Evolutionary conservation across 2,113 vertebrate species (phyloP).

Genomic region (Rhinoderma darwinii): DNA sequence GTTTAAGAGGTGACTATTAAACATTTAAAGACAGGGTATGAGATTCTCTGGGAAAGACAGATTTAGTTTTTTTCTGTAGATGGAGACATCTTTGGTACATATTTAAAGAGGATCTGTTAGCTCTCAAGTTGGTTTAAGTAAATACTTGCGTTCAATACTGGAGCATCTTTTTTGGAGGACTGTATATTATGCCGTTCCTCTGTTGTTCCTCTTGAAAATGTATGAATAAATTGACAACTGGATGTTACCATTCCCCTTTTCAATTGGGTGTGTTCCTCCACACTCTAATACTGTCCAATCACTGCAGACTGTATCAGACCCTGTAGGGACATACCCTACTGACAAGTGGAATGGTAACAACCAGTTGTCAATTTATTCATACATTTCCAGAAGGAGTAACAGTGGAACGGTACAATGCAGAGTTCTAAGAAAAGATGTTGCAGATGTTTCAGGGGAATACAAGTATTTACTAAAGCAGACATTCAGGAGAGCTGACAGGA

Average conservation of each 20-base stretch:
- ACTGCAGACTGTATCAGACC: neutral
- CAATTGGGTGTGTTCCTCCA: neutral
- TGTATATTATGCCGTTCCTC: no score
- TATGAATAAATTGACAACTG: no score
- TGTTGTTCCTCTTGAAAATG: no score
- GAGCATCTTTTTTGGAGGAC: no score
- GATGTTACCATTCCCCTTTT: neutral
- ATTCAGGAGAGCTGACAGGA: neutral
- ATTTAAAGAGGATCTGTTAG: neutral
- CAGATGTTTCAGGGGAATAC: neutral
- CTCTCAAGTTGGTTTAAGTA: neutral
- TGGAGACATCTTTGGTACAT: neutral
- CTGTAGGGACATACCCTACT: neutral
- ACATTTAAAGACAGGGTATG: neutral
- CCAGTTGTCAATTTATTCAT: neutral
- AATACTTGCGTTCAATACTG: neutral
- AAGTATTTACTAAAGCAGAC: neutral
- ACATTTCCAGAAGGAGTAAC: neutral
- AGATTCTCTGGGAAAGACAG: neutral
- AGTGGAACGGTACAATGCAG: neutral
- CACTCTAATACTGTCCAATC: no score
- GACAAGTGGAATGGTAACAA: neutral
- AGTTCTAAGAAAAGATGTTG: neutral
- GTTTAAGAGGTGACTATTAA: no score
- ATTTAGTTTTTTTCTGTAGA: neutral